These are phyloP conservation scores for Candoia aspera DNA, from an alignment of 2,113 vertebrate genomes.

Conservation along the genomic window DNA sequence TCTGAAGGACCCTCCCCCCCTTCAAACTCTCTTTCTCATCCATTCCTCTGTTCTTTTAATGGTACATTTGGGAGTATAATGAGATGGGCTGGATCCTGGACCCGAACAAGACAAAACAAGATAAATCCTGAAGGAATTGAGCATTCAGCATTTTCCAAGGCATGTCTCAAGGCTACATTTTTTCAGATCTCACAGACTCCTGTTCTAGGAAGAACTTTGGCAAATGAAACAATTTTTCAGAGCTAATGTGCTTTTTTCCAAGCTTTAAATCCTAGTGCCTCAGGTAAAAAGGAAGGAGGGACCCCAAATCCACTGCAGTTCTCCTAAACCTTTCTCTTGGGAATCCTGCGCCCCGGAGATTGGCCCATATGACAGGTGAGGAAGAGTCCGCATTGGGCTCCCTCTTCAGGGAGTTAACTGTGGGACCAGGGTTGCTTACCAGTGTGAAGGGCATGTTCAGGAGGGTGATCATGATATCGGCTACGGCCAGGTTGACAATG, in stretches of 20 bases:
- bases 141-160: neutral
- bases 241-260: neutral
- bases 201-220: neutral
- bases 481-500: conserved; percentile 78
- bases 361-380: neutral
- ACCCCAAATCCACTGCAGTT: neutral
- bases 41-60: neutral
- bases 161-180: neutral
- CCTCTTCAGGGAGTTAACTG: neutral
- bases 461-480: conserved; percentile 78
- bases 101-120: neutral
- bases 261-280: neutral
- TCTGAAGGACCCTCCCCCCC: neutral
- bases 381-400: too few relatives aligned
- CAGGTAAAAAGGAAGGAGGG: neutral
- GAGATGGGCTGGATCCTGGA: neutral
- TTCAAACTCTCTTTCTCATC: neutral
- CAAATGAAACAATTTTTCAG: neutral
- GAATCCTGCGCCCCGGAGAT: neutral
- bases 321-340: neutral
- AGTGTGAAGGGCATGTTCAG: conserved; percentile 82
- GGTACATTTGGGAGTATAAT: neutral
- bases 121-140: neutral
- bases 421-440: conserved; percentile 67
- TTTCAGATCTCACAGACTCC: neutral